phyloP scores from a whole-genome alignment of 2,888 invertebrate genomes.

The Nephrotoma appendiculata region DNA sequence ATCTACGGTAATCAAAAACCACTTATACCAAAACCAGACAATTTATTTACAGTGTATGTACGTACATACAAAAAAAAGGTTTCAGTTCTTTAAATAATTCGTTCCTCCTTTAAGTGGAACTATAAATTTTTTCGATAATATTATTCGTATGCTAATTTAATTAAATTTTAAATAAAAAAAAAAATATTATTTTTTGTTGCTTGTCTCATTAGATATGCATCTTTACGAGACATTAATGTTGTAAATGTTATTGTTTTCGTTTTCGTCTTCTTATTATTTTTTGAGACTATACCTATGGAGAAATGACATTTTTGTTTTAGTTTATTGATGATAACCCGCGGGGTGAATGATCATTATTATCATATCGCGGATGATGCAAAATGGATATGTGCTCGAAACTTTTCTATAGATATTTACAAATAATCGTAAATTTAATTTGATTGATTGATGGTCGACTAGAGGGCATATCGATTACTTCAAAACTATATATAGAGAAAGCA shows the following conservation, averaged over 20 bases:
- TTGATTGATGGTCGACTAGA: neutral
- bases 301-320: neutral
- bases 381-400: neutral
- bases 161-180: neutral
- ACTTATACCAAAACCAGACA: neutral
- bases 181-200: neutral
- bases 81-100: neutral
- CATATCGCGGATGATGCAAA: neutral
- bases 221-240: conserved; percentile 6
- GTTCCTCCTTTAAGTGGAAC: conserved; percentile 1
- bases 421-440: neutral
- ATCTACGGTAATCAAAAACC: neutral
- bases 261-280: neutral
- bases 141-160: conserved; percentile 6
- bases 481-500: neutral
- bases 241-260: conserved; percentile 4
- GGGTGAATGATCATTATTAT: neutral
- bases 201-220: conserved; percentile 5
- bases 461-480: neutral
- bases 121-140: conserved; percentile 4
- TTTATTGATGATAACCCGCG: neutral
- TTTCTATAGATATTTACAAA: neutral
- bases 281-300: neutral
- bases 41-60: neutral
- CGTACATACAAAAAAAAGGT: neutral